These are phyloP conservation scores for Choloepus didactylus DNA, from an alignment of 2,797 vertebrate species.

Conservation along the genomic window DNA sequence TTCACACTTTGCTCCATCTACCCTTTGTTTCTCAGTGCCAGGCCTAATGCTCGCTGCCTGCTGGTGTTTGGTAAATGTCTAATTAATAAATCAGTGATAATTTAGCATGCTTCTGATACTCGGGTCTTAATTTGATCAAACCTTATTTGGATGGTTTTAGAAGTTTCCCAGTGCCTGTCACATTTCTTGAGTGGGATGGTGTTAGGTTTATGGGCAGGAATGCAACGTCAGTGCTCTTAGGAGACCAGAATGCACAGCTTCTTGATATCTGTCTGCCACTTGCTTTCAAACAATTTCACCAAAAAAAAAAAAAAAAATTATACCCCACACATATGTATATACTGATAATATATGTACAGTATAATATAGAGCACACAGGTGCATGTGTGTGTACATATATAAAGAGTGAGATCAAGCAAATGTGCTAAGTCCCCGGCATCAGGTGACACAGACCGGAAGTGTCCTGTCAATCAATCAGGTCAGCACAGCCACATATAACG, in stretches of 20 bases:
- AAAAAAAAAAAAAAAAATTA: not conserved
- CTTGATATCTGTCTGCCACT: not conserved
- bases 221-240: not conserved
- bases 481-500: not conserved
- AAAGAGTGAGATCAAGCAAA: not conserved
- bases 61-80: not conserved
- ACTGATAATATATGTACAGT: not conserved
- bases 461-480: not conserved
- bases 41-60: accelerated
- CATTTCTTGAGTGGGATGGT: not conserved
- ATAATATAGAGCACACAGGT: not conserved
- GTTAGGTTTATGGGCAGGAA: not conserved
- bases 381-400: not conserved
- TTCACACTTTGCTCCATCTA: not conserved
- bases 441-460: constrained; percentile 4
- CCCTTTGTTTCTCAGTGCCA: not conserved
- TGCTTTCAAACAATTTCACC: constrained; percentile 13
- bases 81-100: not conserved
- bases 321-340: not conserved
- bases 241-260: not conserved
- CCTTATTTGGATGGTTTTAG: not conserved
- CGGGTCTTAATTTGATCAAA: not conserved
- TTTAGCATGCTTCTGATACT: not conserved
- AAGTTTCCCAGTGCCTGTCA: not conserved
- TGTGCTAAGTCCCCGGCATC: not conserved